Evolutionary conservation across 2,113 vertebrate species (phyloP).

Genomic region (Micromys minutus): DNA sequence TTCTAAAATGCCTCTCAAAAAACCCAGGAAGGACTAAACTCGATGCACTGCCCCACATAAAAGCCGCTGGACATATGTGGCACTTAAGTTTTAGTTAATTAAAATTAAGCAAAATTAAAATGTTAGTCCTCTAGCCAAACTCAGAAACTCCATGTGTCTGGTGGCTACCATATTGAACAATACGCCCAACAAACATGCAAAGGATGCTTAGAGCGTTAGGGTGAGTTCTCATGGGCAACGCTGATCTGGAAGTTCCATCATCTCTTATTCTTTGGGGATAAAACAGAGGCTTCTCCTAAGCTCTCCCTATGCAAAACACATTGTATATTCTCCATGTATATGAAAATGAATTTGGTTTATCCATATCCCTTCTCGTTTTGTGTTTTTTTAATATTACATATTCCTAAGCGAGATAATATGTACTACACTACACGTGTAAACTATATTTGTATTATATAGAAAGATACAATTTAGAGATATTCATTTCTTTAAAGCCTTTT

Average conservation of each 20-base stretch:
- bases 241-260: neutral
- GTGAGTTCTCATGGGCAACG: too few relatives aligned
- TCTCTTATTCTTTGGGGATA: neutral
- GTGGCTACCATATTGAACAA: neutral
- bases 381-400: neutral
- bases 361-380: neutral
- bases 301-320: neutral
- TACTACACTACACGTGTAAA: neutral
- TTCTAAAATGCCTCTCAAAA: neutral
- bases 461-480: neutral
- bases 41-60: accelerated
- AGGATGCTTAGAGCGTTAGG: accelerated
- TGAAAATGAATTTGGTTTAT: neutral
- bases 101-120: neutral
- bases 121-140: neutral
- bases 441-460: neutral
- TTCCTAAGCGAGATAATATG: neutral
- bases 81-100: neutral
- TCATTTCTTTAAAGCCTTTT: neutral
- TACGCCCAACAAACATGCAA: accelerated
- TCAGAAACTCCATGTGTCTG: accelerated
- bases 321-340: neutral
- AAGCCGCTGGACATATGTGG: neutral
- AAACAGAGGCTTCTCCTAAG: neutral
- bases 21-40: neutral